Conservation (phyloP, 2,888 invertebrate species). For the Lasioglossum morio region DNA sequence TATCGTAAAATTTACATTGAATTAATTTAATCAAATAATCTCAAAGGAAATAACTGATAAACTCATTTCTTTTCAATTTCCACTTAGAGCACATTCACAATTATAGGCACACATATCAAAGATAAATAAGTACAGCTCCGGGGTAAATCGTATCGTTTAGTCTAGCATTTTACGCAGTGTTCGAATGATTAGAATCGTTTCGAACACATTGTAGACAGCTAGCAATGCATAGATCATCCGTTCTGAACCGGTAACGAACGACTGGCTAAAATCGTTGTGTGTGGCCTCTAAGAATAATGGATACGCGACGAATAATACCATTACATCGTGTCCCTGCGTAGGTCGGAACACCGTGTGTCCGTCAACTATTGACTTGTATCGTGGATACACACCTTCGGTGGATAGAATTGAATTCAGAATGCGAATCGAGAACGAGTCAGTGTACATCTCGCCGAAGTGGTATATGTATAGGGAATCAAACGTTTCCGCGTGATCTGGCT, state of each 20-base stretch:
- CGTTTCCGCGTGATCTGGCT: conserved; percentile 14
- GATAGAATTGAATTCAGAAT: conserved; percentile 47
- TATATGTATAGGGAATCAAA: conserved; percentile 30
- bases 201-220: background rate
- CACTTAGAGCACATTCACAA: no score
- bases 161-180: background rate
- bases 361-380: conserved; percentile 36
- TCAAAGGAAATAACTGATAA: no score
- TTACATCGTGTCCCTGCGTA: background rate
- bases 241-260: conserved; percentile 14
- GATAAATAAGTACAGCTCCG: no score
- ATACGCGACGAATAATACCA: conserved; percentile 16
- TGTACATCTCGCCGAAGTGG: conserved; percentile 26
- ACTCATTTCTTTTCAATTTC: no score
- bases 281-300: conserved; percentile 17
- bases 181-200: background rate
- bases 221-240: background rate
- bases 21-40: no score
- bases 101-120: no score
- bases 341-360: conserved; percentile 11
- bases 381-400: conserved; percentile 36
- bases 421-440: conserved; percentile 49
- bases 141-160: no score
- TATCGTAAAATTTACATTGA: no score
- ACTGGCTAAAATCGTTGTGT: conserved; percentile 11